Base-by-base conservation (phyloP, 1,140 invertebrate species). In the Sycobia sp. region DNA sequence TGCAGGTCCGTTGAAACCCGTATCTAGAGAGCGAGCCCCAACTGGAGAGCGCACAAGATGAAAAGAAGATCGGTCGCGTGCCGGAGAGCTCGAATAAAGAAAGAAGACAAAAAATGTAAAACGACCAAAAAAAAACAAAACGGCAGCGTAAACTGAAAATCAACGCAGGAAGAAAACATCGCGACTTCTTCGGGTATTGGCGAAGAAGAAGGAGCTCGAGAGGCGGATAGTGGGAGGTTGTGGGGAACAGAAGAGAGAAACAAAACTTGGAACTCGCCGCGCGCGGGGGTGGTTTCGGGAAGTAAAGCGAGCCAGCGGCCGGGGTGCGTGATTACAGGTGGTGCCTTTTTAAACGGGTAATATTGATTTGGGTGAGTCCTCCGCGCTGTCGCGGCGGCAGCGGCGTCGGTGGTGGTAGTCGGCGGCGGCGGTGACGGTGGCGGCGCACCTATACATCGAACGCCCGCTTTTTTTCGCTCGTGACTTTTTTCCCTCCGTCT, bases 311-410 rank as follows among this genome's bases (percentile, higher is more conserved):
- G n/a, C 13, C 34, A 22, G 9, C 41, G 29, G 29, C 49, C 62
- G 55, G 67, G 65, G 67, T 67, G 61, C 68, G 69, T 67, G 69
- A 73, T 73, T 73, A 73, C 71, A 73, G 71, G 69, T 71, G 69
- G 67, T 68, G 67, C 63, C 78, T 78, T 72, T 75, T 79, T 76
- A 77, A 75, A 71, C 74, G 74, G 78, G 77, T 80, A 76, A 79
- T 81, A 80, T 80, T 80, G 78, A 80, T 80, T 80, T 76, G 77
- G 77, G 76, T 77, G 78, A 79, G 77, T 73, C 76, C 75, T 75
- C 74, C 72, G 73, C 76, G 78, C 76, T 66, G 70, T 70, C 73
- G 70, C 73, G n/a, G 4, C 54, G n/a, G n/a, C n/a, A n/a, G n/a
- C n/a, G n/a, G n/a, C 54, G 41, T n/a, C 41, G 39, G n/a, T 9